A percentile compares a stretch with the other conserved stretches of the same genome.
Evolutionary conservation across 2,888 invertebrate genomes (phyloP).

Genomic region (Margaritifera margaritifera): DNA sequence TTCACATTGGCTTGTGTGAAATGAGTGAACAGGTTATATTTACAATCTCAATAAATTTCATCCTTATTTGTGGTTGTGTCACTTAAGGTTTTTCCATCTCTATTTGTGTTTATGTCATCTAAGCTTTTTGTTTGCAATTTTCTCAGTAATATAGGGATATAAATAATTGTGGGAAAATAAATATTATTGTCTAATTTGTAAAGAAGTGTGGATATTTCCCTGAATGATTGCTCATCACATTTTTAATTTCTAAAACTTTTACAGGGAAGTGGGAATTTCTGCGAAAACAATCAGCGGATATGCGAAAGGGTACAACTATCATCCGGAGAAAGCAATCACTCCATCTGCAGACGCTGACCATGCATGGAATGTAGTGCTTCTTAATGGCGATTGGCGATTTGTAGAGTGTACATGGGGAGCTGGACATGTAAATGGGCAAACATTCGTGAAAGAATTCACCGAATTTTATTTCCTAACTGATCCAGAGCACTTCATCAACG

Average conservation of each 20-base stretch:
- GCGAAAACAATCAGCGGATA: slow-evolving; percentile 21
- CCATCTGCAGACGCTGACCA: slow-evolving; percentile 18
- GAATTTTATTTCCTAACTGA: slow-evolving; percentile 49
- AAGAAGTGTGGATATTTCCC: no score
- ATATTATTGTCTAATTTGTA: no score
- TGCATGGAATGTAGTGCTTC: slow-evolving; percentile 30
- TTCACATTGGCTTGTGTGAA: no score
- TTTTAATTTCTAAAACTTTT: not conserved
- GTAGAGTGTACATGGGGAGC: slow-evolving; percentile 34
- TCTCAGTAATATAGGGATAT: no score
- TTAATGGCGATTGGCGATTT: slow-evolving; percentile 25
- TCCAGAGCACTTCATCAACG: slow-evolving; percentile 35
- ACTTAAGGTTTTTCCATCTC: no score
- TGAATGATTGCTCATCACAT: no score
- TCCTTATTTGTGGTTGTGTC: no score
- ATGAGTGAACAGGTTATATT: no score
- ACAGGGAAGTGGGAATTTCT: slow-evolving; percentile 18
- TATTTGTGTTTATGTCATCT: no score
- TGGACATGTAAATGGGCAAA: slow-evolving; percentile 5
- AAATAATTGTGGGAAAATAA: no score
- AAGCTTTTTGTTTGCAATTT: no score
- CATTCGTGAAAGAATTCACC: slow-evolving; percentile 20
- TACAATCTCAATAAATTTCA: no score
- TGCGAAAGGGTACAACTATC: slow-evolving; percentile 24
- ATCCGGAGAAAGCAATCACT: slow-evolving; percentile 14